Conservation (phyloP, 2,797 vertebrate genomes). For the Miichthys miiuy region DNA sequence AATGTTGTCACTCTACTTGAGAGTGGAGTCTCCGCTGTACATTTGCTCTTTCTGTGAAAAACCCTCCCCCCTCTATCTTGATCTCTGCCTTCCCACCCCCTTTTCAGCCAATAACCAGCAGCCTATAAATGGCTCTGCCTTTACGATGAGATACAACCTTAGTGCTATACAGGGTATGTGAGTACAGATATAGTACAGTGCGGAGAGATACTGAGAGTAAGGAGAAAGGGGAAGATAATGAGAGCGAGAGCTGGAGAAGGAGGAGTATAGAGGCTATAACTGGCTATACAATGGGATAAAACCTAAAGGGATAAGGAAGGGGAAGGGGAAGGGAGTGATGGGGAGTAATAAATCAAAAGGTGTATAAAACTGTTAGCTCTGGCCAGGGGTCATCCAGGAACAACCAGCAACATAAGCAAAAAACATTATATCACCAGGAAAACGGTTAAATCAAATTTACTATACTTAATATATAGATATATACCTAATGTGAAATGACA, state of each 20-base stretch:
- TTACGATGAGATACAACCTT: constrained; percentile 44
- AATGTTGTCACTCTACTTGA: background rate
- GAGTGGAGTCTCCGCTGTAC: background rate
- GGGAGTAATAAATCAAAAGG: constrained; percentile 31
- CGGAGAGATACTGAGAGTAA: constrained; percentile 3
- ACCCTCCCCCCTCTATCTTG: background rate
- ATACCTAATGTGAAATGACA: too few species aligned
- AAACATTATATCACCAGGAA: background rate
- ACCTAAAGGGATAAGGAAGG: constrained; percentile 23
- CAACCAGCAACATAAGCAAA: constrained; percentile 18
- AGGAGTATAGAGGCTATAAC: constrained; percentile 17
- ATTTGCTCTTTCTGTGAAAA: constrained; percentile 17
- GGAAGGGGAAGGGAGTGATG: constrained; percentile 25
- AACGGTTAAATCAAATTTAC: background rate
- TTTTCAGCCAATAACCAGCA: constrained; percentile 57
- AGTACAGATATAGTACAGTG: constrained; percentile 31
- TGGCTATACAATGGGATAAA: constrained; percentile 27
- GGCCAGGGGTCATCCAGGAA: constrained; percentile 16
- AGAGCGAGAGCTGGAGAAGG: background rate
- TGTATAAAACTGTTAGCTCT: constrained; percentile 12
- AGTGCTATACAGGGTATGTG: constrained; percentile 18
- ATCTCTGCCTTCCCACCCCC: constrained; percentile 17
- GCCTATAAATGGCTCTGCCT: constrained; percentile 51
- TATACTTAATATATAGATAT: too few species aligned
- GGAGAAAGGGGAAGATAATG: constrained; percentile 8